Conservation (phyloP, 2,113 vertebrate genomes). For the Furnarius figulus region DNA sequence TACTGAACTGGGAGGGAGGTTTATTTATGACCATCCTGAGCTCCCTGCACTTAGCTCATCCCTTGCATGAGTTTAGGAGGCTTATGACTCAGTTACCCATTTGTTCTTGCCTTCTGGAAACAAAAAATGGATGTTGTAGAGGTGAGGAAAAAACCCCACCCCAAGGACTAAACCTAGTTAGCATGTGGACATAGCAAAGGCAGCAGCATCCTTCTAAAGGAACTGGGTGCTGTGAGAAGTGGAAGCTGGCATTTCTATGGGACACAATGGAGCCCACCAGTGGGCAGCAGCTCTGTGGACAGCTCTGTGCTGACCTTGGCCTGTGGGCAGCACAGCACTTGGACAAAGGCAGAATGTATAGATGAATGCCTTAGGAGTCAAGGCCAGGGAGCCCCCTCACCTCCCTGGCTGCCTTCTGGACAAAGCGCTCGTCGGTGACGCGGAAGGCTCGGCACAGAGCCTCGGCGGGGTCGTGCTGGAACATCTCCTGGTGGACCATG, state of each 20-base stretch:
- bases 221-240: not conserved
- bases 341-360: not conserved
- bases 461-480: conserved; percentile 86
- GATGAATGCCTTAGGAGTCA: not conserved
- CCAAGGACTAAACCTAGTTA: not conserved
- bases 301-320: not conserved
- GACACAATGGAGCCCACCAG: not conserved
- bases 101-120: not conserved
- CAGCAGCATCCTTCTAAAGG: not conserved
- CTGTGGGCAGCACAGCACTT: not conserved
- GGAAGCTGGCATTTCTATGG: not conserved
- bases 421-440: conserved; percentile 90
- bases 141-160: not conserved
- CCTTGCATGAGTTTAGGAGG: not conserved
- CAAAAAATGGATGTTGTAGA: not conserved
- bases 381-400: conserved; percentile 64
- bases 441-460: conserved; percentile 91
- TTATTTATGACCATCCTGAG: not conserved
- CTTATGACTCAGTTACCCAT: not conserved
- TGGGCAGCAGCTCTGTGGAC: rapidly evolving
- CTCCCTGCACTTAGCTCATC: not conserved
- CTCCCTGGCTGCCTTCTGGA: conserved; percentile 94
- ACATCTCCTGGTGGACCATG: conserved; percentile 89
- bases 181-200: not conserved
- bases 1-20: not conserved